Evolutionary conservation across 2,888 invertebrate species (phyloP), one percentile per base, ranked within the genome.

Genomic region (Bellardia bayeri): DNA sequence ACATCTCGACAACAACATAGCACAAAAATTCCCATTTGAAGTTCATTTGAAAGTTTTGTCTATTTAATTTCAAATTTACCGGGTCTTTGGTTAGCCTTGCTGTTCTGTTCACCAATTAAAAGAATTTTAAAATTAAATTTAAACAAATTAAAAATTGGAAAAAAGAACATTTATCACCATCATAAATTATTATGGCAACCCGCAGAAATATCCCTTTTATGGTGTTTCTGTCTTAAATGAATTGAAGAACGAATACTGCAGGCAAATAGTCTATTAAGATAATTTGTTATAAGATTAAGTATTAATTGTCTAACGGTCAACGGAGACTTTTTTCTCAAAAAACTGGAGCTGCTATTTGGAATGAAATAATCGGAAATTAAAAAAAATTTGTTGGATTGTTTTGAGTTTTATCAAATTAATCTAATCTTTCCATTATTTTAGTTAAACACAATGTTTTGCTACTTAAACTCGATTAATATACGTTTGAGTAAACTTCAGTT

Each of bases 181-280:
- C 85, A 85, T 85, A 85, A 85, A 87, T 87, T 71, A 85, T 87
- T 82, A 85, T 82, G 87, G 85, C 82, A 84, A 85, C 87, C 87
- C 82, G 85, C 87, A 87, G 85, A 69, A 61, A 75, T 63, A 63
- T 66, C 75, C 75, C 63, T 79, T 78, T 51, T 33, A 9, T 40
- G 16, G 23, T 75, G 23, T 45, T 66, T 45, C 30, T 30, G 3
- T 37, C 30, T 5, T 40, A n/a, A 9, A 13, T 16, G 33, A 42
- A 16, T 16, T 40, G 5, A 16, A 33, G n/a, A 14, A 37, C 4
- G 33, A 13, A 30, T 7, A 51, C n/a, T 51, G 42, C 51, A 49
- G 64, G 68, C 49, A 66, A 78, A 78, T 68, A 30, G 16, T 63
- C 51, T 63, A 85, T 85, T 69, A 81, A 81, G 85, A 85, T 85